A percentile compares a stretch with the other conserved stretches of the same genome.
phyloP scores from a whole-genome alignment of 1,140 invertebrate genomes.

The Mya arenaria region DNA sequence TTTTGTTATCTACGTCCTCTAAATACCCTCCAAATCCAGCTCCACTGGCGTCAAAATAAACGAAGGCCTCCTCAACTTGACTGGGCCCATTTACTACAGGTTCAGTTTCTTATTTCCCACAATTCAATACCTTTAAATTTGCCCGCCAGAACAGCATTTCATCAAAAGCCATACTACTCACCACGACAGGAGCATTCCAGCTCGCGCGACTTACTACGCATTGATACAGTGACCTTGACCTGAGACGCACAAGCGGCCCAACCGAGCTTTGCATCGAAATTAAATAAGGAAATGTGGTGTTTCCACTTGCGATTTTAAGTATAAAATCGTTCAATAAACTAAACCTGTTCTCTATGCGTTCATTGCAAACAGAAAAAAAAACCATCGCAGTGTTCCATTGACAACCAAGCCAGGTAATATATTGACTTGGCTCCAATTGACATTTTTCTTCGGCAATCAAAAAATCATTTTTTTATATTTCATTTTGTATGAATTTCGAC shows the following conservation, averaged over 20 bases:
- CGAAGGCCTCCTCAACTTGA: not conserved
- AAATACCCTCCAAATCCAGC: slow-evolving; percentile 15
- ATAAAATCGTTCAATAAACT: not conserved
- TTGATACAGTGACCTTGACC: not conserved
- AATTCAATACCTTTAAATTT: slow-evolving; percentile 1
- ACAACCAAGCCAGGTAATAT: not conserved
- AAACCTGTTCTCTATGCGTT: not conserved
- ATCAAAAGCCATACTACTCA: not conserved
- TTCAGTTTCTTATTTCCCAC: not conserved
- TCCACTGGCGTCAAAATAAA: slow-evolving; percentile 14
- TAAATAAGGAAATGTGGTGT: not conserved
- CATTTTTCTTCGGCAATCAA: slow-evolving; percentile 11
- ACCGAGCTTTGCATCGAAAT: not conserved
- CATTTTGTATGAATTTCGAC: not conserved
- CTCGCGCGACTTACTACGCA: not conserved
- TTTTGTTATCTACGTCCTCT: not conserved
- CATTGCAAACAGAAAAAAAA: not conserved
- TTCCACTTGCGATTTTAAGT: not conserved
- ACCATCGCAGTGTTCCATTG: not conserved
- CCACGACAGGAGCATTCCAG: not conserved
- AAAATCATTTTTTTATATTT: not conserved
- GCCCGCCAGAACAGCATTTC: slow-evolving; percentile 6
- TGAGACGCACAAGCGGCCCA: not conserved
- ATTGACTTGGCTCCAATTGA: not conserved
- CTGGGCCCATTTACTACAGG: not conserved